Evolutionary conservation across 2,888 invertebrate genomes (phyloP).

Genomic region (Spisula subtruncata): DNA sequence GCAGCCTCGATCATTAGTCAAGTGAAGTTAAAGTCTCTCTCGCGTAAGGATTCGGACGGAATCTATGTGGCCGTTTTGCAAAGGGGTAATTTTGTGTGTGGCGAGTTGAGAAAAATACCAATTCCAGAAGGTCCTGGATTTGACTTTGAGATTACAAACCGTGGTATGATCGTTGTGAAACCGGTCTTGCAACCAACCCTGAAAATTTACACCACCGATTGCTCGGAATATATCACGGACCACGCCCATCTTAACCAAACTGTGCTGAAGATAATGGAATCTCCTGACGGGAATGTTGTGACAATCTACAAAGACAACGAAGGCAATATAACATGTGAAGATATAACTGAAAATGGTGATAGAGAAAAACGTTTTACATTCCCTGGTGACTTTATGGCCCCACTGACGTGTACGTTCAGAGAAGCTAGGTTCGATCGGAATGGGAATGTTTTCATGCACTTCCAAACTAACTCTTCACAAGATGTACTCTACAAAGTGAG

Average conservation of each 20-base stretch:
- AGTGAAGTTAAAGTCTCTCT: slow-evolving; percentile 60
- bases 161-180: slow-evolving; percentile 61
- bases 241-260: slow-evolving; percentile 51
- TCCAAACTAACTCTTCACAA: slow-evolving; percentile 46
- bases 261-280: slow-evolving; percentile 61
- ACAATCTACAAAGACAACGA: slow-evolving; percentile 54
- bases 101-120: slow-evolving; percentile 66
- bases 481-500: slow-evolving; percentile 64
- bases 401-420: slow-evolving; percentile 51
- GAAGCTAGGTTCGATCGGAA: slow-evolving; percentile 67
- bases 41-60: slow-evolving; percentile 68
- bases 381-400: slow-evolving; percentile 35
- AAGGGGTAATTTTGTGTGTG: slow-evolving; percentile 65
- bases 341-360: slow-evolving; percentile 52
- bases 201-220: slow-evolving; percentile 51
- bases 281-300: slow-evolving; percentile 57
- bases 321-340: slow-evolving; percentile 62
- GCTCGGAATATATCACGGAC: slow-evolving; percentile 58
- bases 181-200: slow-evolving; percentile 55
- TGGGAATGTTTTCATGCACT: slow-evolving; percentile 61
- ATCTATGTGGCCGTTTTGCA: slow-evolving; percentile 69
- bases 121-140: slow-evolving; percentile 70
- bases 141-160: slow-evolving; percentile 67
- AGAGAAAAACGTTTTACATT: slow-evolving; percentile 58
- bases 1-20: slow-evolving; percentile 67